Conservation (phyloP, 2,113 vertebrate genomes). For the Sceloporus tristichus region DNA sequence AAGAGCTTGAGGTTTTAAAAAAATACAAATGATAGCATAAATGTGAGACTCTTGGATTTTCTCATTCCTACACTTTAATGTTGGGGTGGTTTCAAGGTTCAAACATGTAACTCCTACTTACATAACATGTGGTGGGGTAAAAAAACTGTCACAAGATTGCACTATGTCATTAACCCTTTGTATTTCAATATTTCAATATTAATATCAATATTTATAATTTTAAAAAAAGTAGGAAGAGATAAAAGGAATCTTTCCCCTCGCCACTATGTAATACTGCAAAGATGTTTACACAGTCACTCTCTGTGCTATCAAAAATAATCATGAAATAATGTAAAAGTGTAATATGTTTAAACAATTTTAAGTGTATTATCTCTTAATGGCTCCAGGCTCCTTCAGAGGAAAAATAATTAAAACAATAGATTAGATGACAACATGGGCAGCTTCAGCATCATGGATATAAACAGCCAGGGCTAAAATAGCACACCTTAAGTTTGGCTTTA, state of each 20-base stretch:
- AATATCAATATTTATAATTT: too few species aligned
- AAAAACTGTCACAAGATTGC: too few species aligned
- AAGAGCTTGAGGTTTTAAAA: too few species aligned
- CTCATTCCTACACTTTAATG: too few species aligned
- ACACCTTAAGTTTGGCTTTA: slow-evolving; percentile 6
- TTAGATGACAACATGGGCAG: slow-evolving; percentile 60
- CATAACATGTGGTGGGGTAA: too few species aligned
- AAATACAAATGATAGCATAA: too few species aligned
- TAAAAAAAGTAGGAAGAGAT: background rate
- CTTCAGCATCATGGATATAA: slow-evolving; percentile 49
- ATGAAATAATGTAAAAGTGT: slow-evolving; percentile 60
- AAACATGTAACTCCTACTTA: too few species aligned
- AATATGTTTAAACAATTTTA: slow-evolving; percentile 52
- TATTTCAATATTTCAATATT: too few species aligned
- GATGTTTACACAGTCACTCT: background rate
- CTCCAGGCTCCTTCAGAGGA: slow-evolving; percentile 53
- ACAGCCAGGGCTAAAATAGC: slow-evolving; percentile 21
- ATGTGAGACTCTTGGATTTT: too few species aligned
- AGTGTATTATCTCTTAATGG: slow-evolving; percentile 55
- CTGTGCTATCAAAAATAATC: slow-evolving; percentile 48
- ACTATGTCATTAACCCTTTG: too few species aligned
- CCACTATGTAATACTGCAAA: slow-evolving; percentile 4
- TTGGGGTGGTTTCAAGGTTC: too few species aligned
- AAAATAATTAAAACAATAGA: slow-evolving; percentile 72
- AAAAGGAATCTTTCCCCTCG: background rate